Evolutionary conservation across 2,797 vertebrate genomes (phyloP), one percentile per base, ranked within the genome.

Genomic region (Notolabrus celidotus): DNA sequence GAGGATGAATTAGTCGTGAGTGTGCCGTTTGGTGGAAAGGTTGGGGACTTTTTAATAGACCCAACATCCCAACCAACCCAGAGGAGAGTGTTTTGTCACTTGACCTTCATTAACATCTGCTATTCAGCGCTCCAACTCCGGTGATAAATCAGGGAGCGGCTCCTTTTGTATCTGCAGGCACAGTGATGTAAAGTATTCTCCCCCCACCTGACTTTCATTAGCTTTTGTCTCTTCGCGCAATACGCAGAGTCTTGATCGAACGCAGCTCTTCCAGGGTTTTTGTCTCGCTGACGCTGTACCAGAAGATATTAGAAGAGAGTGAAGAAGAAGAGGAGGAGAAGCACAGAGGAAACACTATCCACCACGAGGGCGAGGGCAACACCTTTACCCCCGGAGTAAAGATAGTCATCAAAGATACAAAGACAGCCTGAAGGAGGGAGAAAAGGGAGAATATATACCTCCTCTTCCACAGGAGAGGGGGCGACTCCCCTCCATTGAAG

Each of bases 51-150:
- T n/a, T 83, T 88, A 90, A 91, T 81, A 81, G 76, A 88, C 72
- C 72, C 74, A 76, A 82, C 79, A 84, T 84, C 61, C 62, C 67
- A 77, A 69, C 77, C 84, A 88, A 90, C 72, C 71, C 66, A 66
- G 27, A 55, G 55, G 69, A 42, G 67, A 85, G 50, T 57, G 39
- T 75, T 83, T 82, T 82, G 81, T 91, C 79, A 56, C 87, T 84
- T 91, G 88, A 91, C 90, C 92, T 92, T 92, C 86, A 88, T 92
- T 92, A 93, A 88, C 88, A 82, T 81, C 63, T 73, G 89, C 86
- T 77, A 87, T 89, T 91, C 89, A 91, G 83, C 53, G 81, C 74
- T 46, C 67, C 45, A 52, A 82, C 77, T 79, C 59, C 14, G 47
- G 72, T 65, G 81, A 89, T 91, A 88, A 90, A 93, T 92, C 88